Evolutionary conservation across 2,888 invertebrate species (phyloP), one percentile per base, ranked within the genome.

Genomic region (Pherbina coryleti): DNA sequence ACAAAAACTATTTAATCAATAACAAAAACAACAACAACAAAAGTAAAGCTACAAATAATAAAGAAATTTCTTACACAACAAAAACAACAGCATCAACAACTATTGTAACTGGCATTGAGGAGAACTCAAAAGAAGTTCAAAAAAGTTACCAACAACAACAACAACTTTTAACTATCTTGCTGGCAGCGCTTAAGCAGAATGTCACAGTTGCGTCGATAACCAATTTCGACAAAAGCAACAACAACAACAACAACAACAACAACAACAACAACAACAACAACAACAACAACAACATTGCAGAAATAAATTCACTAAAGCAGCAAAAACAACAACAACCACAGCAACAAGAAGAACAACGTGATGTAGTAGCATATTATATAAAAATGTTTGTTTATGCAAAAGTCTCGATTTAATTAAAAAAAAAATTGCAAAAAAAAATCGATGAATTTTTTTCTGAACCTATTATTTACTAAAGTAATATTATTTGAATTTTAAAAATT

Each of bases 61-160:
- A 66, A 81, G 83, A 83, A 84, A 83, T 84, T 82, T 85, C 84
- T 84, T 85, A 83, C 83, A 83, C 78, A 77, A 80, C 66, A 80
- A 78, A 37, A 77, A 78, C 53, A 79, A 51, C 17, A 69, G 55
- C 55, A 66, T 9, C 19, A 53, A 60, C 44, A 44, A 66, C 25
- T 64, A n/a, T 64, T 64, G 25, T 60, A 14, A 60, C 22, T 28
- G 22, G 44, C 44, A 44, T 7, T 44, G 11, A 14, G 14, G 7
- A 44, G 44, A 0, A 11, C 44, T 55, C 55, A 60, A 60, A 28
- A 11, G 60, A 8, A 60, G 14, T 60, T 25, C 25, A 22, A 28
- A 2, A 25, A 44, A 44, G 44, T 28, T 8, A 60, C 5, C 17
- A 31, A 31, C 34, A 66, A 31, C 34, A 66, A 66, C 11, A 67